A percentile compares a stretch with the other conserved stretches of the same genome.
Conservation (phyloP, 92 coral and sea anemone species). For the Porites evermanni region DNA sequence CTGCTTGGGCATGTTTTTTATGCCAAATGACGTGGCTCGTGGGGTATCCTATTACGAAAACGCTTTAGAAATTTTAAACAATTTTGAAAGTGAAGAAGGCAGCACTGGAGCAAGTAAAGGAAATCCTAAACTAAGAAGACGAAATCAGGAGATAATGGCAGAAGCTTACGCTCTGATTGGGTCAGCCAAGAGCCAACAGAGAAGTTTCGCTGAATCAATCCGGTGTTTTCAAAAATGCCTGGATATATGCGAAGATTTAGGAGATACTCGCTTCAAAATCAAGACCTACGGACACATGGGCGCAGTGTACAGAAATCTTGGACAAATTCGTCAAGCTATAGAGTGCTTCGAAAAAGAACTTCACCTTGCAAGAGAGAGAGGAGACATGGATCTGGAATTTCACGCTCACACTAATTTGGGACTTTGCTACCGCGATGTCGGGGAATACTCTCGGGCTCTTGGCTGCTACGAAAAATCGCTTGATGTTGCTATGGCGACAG, state of each 20-base stretch:
- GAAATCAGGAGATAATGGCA: conserved; percentile 11
- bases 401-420: conserved; percentile 2
- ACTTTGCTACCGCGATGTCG: background rate
- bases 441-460: conserved; percentile 28
- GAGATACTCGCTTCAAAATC: background rate
- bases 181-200: background rate
- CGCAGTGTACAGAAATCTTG: background rate
- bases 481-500: conserved; percentile 10
- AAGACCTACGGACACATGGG: conserved; percentile 12
- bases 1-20: background rate
- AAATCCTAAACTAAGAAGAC: background rate
- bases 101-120: background rate
- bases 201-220: background rate
- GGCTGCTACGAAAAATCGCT: background rate
- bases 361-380: background rate
- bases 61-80: background rate
- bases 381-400: conserved; percentile 3
- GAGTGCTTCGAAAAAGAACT: background rate
- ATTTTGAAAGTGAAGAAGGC: background rate
- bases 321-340: conserved; percentile 8
- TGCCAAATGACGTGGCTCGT: background rate
- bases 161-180: background rate
- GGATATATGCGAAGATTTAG: background rate
- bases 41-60: conserved; percentile 7
- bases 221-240: background rate